Percentiles rank a stretch among this genome's conserved stretches.
Evolutionary conservation across 2,888 invertebrate species (phyloP).

Genomic region (Azorinus chamasolen): DNA sequence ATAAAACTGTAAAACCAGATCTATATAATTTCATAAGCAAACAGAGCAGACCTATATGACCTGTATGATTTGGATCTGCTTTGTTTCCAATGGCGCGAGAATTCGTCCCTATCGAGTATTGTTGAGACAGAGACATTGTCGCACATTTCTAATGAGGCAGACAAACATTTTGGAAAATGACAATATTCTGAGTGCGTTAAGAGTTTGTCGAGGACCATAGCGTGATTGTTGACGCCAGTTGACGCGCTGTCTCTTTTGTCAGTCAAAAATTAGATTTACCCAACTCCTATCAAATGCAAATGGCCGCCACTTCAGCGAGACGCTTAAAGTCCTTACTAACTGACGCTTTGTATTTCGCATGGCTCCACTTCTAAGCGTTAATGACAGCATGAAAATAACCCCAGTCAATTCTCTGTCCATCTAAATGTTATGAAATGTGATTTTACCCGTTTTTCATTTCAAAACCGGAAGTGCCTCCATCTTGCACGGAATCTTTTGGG

Average conservation of each 20-base stretch:
- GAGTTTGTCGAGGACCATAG: neutral
- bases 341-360: constrained; percentile 5
- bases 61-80: too few species aligned
- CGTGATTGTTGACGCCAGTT: constrained; percentile 13
- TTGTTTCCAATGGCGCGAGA: too few species aligned
- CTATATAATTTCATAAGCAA: too few species aligned
- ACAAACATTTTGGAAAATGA: too few species aligned
- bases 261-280: constrained; percentile 53
- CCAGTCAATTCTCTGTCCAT: constrained; percentile 16
- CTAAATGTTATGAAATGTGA: constrained; percentile 62
- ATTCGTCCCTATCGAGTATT: too few species aligned
- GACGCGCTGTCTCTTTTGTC: constrained; percentile 9
- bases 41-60: too few species aligned
- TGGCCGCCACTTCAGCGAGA: constrained; percentile 24
- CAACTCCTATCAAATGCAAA: constrained; percentile 51
- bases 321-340: constrained; percentile 1
- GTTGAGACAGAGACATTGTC: too few species aligned
- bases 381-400: too few species aligned
- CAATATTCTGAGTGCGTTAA: too few species aligned
- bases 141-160: too few species aligned
- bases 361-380: neutral
- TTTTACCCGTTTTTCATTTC: constrained; percentile 65
- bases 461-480: constrained; percentile 56
- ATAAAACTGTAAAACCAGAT: too few species aligned
- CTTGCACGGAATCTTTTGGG: constrained; percentile 63